Conservation (phyloP, 2,888 invertebrate species). For the Herminia tarsipennalis region DNA sequence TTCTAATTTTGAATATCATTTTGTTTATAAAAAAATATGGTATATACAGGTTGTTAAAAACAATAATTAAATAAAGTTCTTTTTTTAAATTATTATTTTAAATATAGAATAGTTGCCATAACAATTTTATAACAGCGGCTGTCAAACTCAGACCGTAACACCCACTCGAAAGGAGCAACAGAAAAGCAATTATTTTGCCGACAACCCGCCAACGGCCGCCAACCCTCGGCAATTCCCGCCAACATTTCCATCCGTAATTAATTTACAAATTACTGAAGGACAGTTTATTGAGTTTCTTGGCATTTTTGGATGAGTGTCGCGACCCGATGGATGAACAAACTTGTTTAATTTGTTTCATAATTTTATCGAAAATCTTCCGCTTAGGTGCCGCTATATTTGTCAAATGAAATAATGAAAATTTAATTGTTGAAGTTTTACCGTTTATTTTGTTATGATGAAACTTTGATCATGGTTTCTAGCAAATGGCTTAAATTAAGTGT, state of each 20-base stretch:
- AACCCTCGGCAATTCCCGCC: conserved; percentile 16
- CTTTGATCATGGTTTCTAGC: conserved; percentile 15
- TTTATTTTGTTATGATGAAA: conserved; percentile 33
- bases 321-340: conserved; percentile 47
- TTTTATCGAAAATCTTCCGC: conserved; percentile 47
- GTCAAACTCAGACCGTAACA: conserved; percentile 22
- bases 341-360: conserved; percentile 54
- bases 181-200: conserved; percentile 51
- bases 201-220: conserved; percentile 28
- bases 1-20: too few relatives aligned
- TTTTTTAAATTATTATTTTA: neutral
- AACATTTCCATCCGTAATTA: conserved; percentile 47
- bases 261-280: conserved; percentile 54
- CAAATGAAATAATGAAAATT: conserved; percentile 44
- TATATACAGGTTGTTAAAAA: neutral
- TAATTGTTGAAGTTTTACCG: conserved; percentile 40
- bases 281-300: conserved; percentile 49
- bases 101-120: neutral
- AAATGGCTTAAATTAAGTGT: conserved; percentile 4
- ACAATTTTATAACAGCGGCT: conserved; percentile 20
- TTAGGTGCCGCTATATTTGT: conserved; percentile 34
- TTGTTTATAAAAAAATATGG: neutral
- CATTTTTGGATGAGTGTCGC: conserved; percentile 48
- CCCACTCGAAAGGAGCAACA: conserved; percentile 37
- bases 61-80: neutral